phyloP scores from a whole-genome alignment of 2,888 invertebrate genomes.

The Brenthis ino region DNA sequence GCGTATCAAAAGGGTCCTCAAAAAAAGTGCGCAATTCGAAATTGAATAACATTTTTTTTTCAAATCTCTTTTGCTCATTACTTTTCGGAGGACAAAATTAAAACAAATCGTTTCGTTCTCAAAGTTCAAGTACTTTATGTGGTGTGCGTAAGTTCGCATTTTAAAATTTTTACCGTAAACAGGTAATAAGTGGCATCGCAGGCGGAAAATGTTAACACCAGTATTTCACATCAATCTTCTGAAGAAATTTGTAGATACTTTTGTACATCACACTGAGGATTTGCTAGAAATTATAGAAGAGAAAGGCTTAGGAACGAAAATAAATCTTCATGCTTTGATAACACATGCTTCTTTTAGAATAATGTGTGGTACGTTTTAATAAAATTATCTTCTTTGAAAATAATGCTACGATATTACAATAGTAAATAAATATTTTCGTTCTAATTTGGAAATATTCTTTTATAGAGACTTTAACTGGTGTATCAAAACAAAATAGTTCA shows the following conservation, averaged over 20 bases:
- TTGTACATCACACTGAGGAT: conserved; percentile 55
- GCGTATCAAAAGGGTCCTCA: too few species aligned
- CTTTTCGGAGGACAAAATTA: too few species aligned
- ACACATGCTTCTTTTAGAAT: conserved; percentile 2
- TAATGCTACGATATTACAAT: not conserved
- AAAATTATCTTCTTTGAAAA: not conserved
- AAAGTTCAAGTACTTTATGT: too few species aligned
- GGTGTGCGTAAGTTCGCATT: too few species aligned
- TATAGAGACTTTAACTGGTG: conserved; percentile 19
- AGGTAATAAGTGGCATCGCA: conserved; percentile 58
- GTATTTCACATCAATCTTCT: conserved; percentile 72
- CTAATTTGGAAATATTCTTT: not conserved
- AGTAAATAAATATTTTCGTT: not conserved
- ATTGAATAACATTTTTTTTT: too few species aligned
- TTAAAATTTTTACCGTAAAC: conserved; percentile 43
- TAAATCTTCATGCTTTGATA: conserved; percentile 5
- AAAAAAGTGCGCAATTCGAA: too few species aligned
- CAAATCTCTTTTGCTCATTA: too few species aligned
- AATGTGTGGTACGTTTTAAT: conserved; percentile 15
- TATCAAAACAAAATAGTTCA: not conserved
- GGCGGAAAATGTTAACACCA: conserved; percentile 68
- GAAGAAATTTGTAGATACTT: conserved; percentile 57
- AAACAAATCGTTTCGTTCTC: too few species aligned
- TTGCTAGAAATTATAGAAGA: conserved; percentile 42
- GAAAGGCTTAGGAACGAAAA: not conserved